Conservation (phyloP, 2,113 vertebrate genomes). For the Pipra filicauda region DNA sequence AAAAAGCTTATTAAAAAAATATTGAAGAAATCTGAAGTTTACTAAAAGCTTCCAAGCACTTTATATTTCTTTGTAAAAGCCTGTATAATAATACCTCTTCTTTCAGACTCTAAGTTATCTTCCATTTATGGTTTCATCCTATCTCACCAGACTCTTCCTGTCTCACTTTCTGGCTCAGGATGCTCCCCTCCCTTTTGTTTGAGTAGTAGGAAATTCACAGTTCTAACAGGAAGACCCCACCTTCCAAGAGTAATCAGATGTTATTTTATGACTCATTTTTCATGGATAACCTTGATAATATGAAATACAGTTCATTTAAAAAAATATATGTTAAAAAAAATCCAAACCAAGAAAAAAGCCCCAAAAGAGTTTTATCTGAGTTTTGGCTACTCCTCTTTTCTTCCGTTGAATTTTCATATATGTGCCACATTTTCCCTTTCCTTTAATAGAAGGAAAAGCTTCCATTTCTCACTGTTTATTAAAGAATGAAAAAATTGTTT, state of each 20-base stretch:
- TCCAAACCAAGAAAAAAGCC: rapidly evolving
- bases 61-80: background rate
- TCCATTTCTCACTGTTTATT: background rate
- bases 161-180: conserved; percentile 7
- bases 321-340: background rate
- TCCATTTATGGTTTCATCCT: background rate
- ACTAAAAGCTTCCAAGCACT: background rate
- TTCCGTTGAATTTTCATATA: background rate
- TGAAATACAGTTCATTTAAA: background rate
- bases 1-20: background rate
- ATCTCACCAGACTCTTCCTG: conserved; percentile 17
- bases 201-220: conserved; percentile 24
- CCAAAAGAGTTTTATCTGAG: background rate
- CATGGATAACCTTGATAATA: background rate
- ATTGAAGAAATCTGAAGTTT: background rate
- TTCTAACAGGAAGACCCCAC: conserved; percentile 45
- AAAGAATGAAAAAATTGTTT: background rate
- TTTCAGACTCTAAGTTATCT: background rate
- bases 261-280: conserved; percentile 42
- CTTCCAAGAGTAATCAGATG: conserved; percentile 24
- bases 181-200: conserved; percentile 49
- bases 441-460: background rate
- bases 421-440: background rate
- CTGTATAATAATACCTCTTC: background rate
- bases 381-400: background rate